Evolutionary conservation across 2,888 invertebrate species (phyloP), one percentile per base, ranked within the genome.

Genomic region (Ectropis crepuscularia): DNA sequence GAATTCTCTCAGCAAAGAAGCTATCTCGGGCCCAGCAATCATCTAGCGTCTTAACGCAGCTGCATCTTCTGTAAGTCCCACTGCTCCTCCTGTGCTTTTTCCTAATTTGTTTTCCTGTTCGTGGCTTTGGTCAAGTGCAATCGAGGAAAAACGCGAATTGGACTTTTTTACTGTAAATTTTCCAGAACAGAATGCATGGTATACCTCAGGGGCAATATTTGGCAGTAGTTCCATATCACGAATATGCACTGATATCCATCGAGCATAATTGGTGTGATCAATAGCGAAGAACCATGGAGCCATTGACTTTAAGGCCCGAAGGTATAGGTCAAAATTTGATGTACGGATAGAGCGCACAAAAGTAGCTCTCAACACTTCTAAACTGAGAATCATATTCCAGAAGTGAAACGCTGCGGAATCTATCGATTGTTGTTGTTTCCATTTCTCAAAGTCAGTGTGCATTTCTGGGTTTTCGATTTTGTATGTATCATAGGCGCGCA

Each of bases 21-120:
- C 57, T 61, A 65, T 65, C 49, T 65, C 65, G 38, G 65, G 65
- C 57, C 65, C 61, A 61, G 61, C 57, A 61, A 57, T 61, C 61
- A 65, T 65, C 65, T 61, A 65, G 53, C 65, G 65, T 50, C 65
- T 57, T 50, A 61, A 61, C 37, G 62, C 57, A 49, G 49, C 50
- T 51, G 51, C 42, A 57, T 62, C 62, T 57, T 62, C 53, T 51
- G 62, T 62, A 47, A 62, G 62, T 47, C 62, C 62, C 51, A 63
- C 53, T 49, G 63, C 63, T 53, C 63, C 63, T 58, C 63, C 63
- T 45, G 45, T 45, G 45, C 11, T 45, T 45, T 45, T 45, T 45
- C 4, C 45, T 45, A 45, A 55, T 55, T 55, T 55, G 55, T 64
- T 64, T 55, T 64, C 55, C 53, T 64, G 51, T 55, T 64, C 64